phyloP scores from a whole-genome alignment of 2,113 vertebrate species.

The Stigmatopora nigra region DNA sequence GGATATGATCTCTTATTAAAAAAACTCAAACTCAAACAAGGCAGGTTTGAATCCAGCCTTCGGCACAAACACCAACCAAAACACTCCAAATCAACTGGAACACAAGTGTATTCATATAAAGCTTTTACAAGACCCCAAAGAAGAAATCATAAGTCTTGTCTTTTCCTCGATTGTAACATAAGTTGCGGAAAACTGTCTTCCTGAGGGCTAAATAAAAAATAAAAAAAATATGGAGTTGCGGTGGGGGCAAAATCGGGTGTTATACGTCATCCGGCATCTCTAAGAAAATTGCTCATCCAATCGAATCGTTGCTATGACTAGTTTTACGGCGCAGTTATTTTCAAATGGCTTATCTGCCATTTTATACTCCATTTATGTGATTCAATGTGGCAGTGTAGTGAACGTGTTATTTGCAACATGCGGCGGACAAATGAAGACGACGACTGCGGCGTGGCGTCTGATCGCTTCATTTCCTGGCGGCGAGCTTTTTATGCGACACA shows the following conservation, averaged over 20 bases:
- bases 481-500: conserved; percentile 1
- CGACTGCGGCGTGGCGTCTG: not conserved
- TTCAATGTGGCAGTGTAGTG: not conserved
- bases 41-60: no score
- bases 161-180: not conserved
- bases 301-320: not conserved
- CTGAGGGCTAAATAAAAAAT: not conserved
- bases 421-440: not conserved
- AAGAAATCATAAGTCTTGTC: not conserved
- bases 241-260: not conserved
- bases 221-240: not conserved
- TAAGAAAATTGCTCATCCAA: not conserved
- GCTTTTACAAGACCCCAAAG: no score
- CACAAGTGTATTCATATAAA: no score
- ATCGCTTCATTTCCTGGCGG: conserved; percentile 1
- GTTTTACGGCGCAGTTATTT: not conserved
- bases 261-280: not conserved
- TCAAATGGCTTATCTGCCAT: not conserved
- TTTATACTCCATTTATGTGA: not conserved
- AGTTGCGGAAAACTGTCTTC: not conserved
- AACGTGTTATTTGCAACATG: not conserved
- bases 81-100: no score
- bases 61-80: no score
- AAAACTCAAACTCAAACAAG: no score
- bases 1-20: no score